Evolutionary conservation across 2,888 invertebrate species (phyloP).

Genomic region (Heteromyza rotundicornis): DNA sequence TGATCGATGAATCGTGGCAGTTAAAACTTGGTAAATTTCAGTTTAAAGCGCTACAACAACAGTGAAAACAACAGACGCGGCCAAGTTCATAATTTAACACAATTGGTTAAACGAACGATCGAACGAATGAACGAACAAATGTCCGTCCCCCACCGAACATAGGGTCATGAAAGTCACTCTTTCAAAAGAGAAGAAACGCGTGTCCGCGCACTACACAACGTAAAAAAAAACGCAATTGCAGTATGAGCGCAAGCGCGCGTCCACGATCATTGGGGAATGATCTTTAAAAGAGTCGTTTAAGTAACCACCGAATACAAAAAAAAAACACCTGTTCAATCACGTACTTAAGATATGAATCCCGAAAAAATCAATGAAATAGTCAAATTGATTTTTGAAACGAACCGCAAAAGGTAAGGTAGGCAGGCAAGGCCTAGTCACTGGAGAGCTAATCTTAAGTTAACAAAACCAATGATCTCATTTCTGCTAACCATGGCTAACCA

Average conservation of each 20-base stretch:
- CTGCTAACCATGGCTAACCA: background rate
- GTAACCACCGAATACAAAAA: too few species aligned
- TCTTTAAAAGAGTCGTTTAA: too few species aligned
- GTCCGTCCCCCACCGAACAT: background rate
- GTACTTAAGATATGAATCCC: background rate
- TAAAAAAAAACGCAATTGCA: too few species aligned
- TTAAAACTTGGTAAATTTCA: background rate
- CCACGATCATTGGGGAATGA: too few species aligned
- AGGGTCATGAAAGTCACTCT: slow-evolving; percentile 33
- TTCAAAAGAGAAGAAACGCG: too few species aligned
- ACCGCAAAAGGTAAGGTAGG: background rate
- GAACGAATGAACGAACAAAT: slow-evolving; percentile 34
- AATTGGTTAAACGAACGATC: too few species aligned
- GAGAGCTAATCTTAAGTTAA: slow-evolving; percentile 11
- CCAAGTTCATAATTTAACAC: slow-evolving; percentile 55
- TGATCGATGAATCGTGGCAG: slow-evolving; percentile 7
- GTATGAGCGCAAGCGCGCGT: too few species aligned
- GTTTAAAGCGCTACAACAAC: too few species aligned
- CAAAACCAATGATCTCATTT: background rate
- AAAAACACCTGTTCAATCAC: background rate
- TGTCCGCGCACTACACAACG: too few species aligned
- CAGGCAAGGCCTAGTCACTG: slow-evolving; percentile 18
- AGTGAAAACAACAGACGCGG: slow-evolving; percentile 17
- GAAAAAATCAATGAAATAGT: slow-evolving; percentile 7
- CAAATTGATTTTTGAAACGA: slow-evolving; percentile 5